Base-by-base conservation (phyloP, 2,888 invertebrate genomes). In the Latrodectus elegans region DNA sequence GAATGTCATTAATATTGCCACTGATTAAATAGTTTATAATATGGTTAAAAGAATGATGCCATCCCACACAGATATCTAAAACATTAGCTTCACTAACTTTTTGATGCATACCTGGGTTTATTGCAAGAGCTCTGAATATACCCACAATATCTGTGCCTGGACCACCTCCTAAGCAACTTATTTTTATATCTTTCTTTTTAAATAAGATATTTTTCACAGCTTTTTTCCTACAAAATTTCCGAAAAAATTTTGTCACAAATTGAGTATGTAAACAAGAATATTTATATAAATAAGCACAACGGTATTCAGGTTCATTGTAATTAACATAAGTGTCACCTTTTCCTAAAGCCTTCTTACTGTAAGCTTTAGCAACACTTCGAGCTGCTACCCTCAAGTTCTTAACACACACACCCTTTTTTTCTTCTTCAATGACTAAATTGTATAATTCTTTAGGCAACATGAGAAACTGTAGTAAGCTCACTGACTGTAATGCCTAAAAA, bases 211-310 rank as follows among this genome's bases (percentile, higher is more conserved):
- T 65, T 26, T 17, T 72, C 11, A 71, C 11, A 15, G 10, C 53
- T 55, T 52, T 55, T 15, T 73, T 49, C 11, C 51, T 14, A 3
- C 72, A 14, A 55, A 75, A 64, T 65, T 80, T 80, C 0, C 76
- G 53, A 38, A 81, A 81, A 64, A 76, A 82, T 17, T 81, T 81
- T 11, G 53, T 10, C 17, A 81, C 81, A 22, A 87, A 15, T 9
- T 60, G 72, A 11, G 86, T 82, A 53, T 87, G 86, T 17, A 81
- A 1, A 26, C 55, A 22, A 15, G 86, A 76, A 72, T 72, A 87
- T 71, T 87, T 87, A 53, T 73, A 77, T 12, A 87, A 49, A 51
- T 87, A 87, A 0, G 86, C 86, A 81, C 86, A 87, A 17, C 86
- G 60, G 17, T 82, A 71, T 65, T 55, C 15, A n/a, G 81, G 76